These are phyloP conservation scores for Macaria notata DNA, from an alignment of 2,888 invertebrate species.

Conservation along the genomic window DNA sequence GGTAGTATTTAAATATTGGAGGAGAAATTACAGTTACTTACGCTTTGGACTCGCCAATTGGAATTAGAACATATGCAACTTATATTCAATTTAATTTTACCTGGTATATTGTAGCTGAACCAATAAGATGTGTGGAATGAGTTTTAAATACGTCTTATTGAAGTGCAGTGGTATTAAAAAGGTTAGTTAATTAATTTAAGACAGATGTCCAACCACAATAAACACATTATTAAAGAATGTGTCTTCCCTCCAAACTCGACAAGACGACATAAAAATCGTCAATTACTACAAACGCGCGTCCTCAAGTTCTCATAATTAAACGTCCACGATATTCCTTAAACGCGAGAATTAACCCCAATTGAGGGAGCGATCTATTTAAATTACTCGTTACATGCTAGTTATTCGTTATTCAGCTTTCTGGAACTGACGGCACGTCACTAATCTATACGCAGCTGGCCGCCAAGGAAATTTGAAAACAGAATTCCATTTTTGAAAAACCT, in stretches of 20 bases:
- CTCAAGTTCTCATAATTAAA: conserved; percentile 68
- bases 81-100: too few species aligned
- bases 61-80: too few species aligned
- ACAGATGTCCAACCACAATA: too few species aligned
- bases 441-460: conserved; percentile 59
- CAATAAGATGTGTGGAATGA: too few species aligned
- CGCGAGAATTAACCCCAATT: conserved; percentile 81
- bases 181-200: too few species aligned
- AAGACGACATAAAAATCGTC: conserved; percentile 20
- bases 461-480: conserved; percentile 3
- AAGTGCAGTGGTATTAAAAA: too few species aligned
- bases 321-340: conserved; percentile 77
- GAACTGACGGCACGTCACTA: conserved; percentile 75
- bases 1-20: neutral
- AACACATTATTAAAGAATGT: too few species aligned
- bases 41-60: too few species aligned
- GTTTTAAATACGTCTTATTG: too few species aligned
- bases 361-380: conserved; percentile 81
- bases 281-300: conserved; percentile 47
- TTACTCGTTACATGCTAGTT: conserved; percentile 67
- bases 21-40: too few species aligned
- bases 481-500: conserved; percentile 22
- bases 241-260: too few species aligned
- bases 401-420: conserved; percentile 79
- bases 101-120: too few species aligned